A percentile compares a stretch with the other conserved stretches of the same genome.
phyloP scores from a whole-genome alignment of 2,888 invertebrate genomes.

The Bhutanitis thaidina region DNA sequence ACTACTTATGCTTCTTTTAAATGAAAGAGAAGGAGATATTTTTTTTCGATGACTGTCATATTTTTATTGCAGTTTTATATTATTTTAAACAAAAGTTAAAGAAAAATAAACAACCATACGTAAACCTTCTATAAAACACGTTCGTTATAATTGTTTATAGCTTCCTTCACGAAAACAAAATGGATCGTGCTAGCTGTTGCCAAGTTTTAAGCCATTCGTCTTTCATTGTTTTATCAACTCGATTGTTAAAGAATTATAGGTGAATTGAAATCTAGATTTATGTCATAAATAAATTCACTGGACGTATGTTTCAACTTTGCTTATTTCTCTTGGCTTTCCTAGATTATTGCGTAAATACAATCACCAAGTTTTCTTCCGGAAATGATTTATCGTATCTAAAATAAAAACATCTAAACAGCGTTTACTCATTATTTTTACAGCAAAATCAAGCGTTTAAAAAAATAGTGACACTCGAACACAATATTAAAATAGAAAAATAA shows the following conservation, averaged over 20 bases:
- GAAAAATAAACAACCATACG: no score
- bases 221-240: conserved; percentile 27
- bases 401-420: not conserved
- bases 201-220: conserved; percentile 26
- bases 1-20: no score
- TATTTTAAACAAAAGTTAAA: no score
- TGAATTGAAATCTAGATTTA: conserved; percentile 36
- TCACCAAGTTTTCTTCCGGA: not conserved
- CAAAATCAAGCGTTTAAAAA: no score
- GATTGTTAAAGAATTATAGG: conserved; percentile 17
- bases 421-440: not conserved
- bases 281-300: conserved; percentile 37
- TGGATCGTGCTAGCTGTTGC: conserved; percentile 12
- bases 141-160: not conserved
- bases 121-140: no score
- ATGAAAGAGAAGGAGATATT: no score
- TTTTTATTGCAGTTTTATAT: no score
- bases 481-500: no score
- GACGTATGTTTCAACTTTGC: conserved; percentile 30
- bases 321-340: conserved; percentile 27
- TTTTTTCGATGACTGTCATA: no score
- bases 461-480: no score
- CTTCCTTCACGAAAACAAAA: conserved; percentile 1
- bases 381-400: conserved; percentile 11
- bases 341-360: not conserved